These are phyloP conservation scores for Reticulitermes speratus DNA, from an alignment of 1,140 invertebrate species.

Conservation along the genomic window DNA sequence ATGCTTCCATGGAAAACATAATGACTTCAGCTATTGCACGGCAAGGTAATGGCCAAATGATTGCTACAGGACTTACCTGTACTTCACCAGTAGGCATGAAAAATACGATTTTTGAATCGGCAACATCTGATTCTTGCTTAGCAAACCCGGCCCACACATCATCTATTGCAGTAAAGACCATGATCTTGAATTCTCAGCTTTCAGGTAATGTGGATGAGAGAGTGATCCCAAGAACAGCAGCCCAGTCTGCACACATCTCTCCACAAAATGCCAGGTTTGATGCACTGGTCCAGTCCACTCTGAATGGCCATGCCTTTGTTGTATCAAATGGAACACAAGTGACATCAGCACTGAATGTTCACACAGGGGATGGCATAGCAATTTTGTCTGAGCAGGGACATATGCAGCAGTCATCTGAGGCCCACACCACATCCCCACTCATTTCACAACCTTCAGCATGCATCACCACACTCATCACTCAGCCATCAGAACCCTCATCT, in stretches of 20 bases:
- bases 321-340: background rate
- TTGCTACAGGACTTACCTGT: background rate
- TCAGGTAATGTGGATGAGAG: background rate
- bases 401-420: background rate
- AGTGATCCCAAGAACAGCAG: background rate
- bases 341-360: background rate
- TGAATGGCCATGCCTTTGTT: background rate
- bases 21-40: background rate
- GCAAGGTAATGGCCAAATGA: background rate
- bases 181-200: background rate
- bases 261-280: constrained; percentile 2
- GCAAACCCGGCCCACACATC: background rate
- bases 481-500: background rate
- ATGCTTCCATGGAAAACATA: constrained; percentile 29
- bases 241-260: background rate
- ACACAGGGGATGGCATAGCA: background rate
- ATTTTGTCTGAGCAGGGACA: background rate
- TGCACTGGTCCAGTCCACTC: constrained; percentile 4
- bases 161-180: constrained; percentile 21
- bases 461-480: background rate
- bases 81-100: background rate
- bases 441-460: background rate
- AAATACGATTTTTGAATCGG: background rate
- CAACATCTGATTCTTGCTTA: background rate
- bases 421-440: background rate